Evolutionary conservation across 2,797 vertebrate genomes (phyloP).

Genomic region (Myotis planiceps): DNA sequence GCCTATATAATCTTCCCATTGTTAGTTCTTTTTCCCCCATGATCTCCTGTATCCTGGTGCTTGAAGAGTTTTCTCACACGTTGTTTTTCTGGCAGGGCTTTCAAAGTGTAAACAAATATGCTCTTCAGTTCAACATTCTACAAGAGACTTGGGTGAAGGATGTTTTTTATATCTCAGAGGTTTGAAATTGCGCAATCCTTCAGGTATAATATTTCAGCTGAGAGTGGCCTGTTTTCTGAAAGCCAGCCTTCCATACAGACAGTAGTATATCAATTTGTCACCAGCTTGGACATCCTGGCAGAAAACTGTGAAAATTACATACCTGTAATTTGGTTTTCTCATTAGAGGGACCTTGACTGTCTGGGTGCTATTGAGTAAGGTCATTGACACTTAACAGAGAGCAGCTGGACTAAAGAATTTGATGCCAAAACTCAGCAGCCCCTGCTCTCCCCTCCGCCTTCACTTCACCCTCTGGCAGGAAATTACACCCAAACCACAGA

Average conservation of each 20-base stretch:
- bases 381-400: constrained; percentile 59
- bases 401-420: constrained; percentile 68
- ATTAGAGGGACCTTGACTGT: constrained; percentile 64
- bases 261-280: constrained; percentile 70
- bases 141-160: constrained; percentile 41
- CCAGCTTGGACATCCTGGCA: constrained; percentile 64
- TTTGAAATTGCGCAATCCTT: constrained; percentile 43
- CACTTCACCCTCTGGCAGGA: constrained; percentile 73
- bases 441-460: constrained; percentile 53
- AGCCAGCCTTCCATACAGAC: constrained; percentile 37
- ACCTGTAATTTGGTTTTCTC: constrained; percentile 75
- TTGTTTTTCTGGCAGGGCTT: constrained; percentile 20
- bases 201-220: constrained; percentile 44
- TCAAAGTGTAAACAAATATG: constrained; percentile 7
- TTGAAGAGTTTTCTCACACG: constrained; percentile 20
- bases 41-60: not conserved
- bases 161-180: constrained; percentile 43
- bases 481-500: constrained; percentile 83
- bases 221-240: constrained; percentile 60
- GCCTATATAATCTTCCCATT: not conserved
- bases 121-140: not conserved
- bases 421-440: constrained; percentile 58
- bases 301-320: constrained; percentile 66
- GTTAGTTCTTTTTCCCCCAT: not conserved
- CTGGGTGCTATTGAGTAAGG: constrained; percentile 63